Evolutionary conservation across 2,113 vertebrate species (phyloP).

Genomic region (Platichthys stellatus): DNA sequence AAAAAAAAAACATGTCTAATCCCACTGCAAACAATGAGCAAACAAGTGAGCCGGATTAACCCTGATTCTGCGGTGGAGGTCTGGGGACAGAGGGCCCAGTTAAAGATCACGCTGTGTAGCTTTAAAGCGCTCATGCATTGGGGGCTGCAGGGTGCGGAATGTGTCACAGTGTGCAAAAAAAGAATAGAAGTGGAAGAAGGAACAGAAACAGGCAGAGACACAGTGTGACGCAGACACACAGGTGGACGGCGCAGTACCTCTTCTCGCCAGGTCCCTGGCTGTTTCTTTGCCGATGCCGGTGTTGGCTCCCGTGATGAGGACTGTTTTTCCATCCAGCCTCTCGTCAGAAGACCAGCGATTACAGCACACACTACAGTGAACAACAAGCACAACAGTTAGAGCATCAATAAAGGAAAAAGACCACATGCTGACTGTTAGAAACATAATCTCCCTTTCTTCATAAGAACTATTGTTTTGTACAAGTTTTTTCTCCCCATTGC

Average conservation of each 20-base stretch:
- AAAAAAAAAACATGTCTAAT: not conserved
- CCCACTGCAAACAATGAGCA: not conserved
- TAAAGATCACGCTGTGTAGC: conserved; percentile 32
- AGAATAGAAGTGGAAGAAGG: not conserved
- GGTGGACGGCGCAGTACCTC: conserved; percentile 71
- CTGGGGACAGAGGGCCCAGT: conserved; percentile 12
- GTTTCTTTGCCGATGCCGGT: conserved; percentile 85
- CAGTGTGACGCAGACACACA: not conserved
- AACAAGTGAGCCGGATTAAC: conserved; percentile 17
- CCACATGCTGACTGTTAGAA: not conserved
- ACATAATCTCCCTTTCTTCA: not conserved
- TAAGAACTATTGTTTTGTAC: not conserved
- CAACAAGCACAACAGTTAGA: conserved; percentile 7
- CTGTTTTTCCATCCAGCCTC: conserved; percentile 81
- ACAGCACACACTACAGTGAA: conserved; percentile 61
- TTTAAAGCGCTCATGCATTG: conserved; percentile 22
- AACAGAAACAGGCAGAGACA: conserved; percentile 9
- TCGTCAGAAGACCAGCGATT: conserved; percentile 78
- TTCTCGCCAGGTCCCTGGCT: conserved; percentile 79
- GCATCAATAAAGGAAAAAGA: not conserved
- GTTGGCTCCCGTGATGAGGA: conserved; percentile 83
- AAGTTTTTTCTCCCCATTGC: no score
- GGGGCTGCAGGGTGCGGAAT: conserved; percentile 18
- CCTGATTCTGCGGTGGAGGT: conserved; percentile 27
- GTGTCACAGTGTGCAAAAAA: conserved; percentile 10